phyloP scores from a whole-genome alignment of 2,888 invertebrate genomes.

The Silvanus unidentatus region DNA sequence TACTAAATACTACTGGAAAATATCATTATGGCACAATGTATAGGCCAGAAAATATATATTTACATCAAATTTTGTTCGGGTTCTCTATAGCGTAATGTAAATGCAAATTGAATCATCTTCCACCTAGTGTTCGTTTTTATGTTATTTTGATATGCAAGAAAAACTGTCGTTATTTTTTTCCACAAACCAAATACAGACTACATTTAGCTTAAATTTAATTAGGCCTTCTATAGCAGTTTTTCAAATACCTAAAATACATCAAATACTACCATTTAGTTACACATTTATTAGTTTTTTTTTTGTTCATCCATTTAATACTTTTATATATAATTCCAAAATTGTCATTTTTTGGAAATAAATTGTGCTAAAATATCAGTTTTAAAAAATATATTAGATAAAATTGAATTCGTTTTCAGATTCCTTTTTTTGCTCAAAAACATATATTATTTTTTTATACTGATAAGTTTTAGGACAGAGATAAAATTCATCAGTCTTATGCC shows the following conservation, averaged over 20 bases:
- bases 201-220: conserved; percentile 41
- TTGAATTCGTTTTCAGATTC: not conserved
- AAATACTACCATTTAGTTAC: conserved; percentile 25
- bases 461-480: not conserved
- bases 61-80: no score
- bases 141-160: not conserved
- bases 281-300: conserved; percentile 6
- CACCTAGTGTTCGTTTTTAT: no score
- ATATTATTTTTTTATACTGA: conserved; percentile 1
- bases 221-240: conserved; percentile 37
- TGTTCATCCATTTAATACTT: conserved; percentile 7
- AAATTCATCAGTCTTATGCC: conserved; percentile 3
- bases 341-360: not conserved
- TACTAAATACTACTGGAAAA: conserved; percentile 6
- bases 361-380: not conserved
- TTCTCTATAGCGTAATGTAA: no score
- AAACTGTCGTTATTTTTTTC: not conserved
- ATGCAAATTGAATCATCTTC: no score
- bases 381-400: not conserved
- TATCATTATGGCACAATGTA: conserved; percentile 10
- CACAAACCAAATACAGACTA: not conserved
- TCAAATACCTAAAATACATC: conserved; percentile 13
- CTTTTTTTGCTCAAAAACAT: not conserved
- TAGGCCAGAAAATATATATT: not conserved
- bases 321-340: not conserved